Conservation (phyloP, 2,797 vertebrate genomes). For the Natrix natrix region DNA sequence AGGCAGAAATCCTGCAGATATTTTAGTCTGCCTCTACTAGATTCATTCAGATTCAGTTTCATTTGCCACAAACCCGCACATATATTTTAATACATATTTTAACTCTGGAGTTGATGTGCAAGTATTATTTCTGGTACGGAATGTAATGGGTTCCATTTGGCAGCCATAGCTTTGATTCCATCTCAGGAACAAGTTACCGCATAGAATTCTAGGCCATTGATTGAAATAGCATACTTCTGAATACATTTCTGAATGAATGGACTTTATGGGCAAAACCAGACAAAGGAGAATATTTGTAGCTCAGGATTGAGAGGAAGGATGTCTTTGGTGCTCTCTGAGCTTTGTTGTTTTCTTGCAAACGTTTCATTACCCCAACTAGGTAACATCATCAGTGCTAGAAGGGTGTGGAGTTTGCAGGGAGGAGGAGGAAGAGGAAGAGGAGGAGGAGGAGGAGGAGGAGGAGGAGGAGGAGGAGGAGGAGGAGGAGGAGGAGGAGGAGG, state of each 20-base stretch:
- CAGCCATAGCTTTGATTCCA: constrained; percentile 8
- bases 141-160: constrained; percentile 19
- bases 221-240: constrained; percentile 16
- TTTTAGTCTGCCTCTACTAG: neutral
- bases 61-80: neutral
- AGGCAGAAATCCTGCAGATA: constrained; percentile 27
- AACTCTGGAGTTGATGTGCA: neutral
- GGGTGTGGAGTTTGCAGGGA: too few species aligned
- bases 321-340: neutral
- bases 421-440: too few species aligned
- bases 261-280: constrained; percentile 16
- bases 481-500: too few species aligned
- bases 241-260: constrained; percentile 11
- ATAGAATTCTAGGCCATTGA: constrained; percentile 9
- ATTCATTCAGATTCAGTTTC: constrained; percentile 7
- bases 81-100: neutral
- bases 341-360: neutral
- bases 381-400: neutral
- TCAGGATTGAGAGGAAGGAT: neutral
- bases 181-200: constrained; percentile 18
- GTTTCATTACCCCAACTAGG: neutral
- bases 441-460: too few species aligned
- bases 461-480: too few species aligned
- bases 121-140: neutral
- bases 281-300: neutral